Evolutionary conservation across 2,113 vertebrate genomes (phyloP).

Genomic region (Xenopus laevis): DNA sequence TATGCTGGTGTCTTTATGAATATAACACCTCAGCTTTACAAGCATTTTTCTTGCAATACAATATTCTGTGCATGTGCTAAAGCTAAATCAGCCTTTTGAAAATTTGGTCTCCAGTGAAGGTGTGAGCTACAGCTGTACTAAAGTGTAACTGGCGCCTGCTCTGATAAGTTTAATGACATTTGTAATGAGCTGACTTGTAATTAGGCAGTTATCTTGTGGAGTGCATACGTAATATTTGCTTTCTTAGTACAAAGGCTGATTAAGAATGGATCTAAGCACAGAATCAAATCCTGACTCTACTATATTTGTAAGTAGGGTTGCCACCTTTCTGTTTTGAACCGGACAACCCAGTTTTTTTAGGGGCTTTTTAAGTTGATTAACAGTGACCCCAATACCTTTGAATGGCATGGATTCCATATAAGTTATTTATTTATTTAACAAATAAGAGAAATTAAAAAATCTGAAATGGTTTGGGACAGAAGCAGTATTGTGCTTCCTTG

Average conservation of each 20-base stretch:
- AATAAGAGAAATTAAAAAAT: no score
- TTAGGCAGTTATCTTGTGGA: constrained; percentile 36
- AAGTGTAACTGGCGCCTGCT: constrained; percentile 10
- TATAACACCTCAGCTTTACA: not conserved
- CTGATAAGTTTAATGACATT: constrained; percentile 39
- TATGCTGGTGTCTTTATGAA: not conserved
- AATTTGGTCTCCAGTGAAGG: not conserved
- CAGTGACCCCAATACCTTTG: no score
- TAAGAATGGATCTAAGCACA: not conserved
- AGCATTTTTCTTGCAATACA: not conserved
- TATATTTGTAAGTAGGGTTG: no score
- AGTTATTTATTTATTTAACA: no score
- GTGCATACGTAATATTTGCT: constrained; percentile 36
- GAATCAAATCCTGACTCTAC: no score
- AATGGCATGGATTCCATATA: no score
- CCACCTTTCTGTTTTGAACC: no score
- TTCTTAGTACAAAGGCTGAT: constrained; percentile 31
- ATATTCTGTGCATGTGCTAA: not conserved
- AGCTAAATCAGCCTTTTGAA: not conserved
- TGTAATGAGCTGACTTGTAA: constrained; percentile 41
- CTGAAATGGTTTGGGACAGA: no score
- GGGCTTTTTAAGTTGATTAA: no score
- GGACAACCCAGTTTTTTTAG: no score
- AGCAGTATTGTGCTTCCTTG: no score
- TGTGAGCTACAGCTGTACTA: constrained; percentile 1